Evolutionary conservation across 2,113 vertebrate genomes (phyloP), one percentile per base, ranked within the genome.

Genomic region (Pteropus alecto): DNA sequence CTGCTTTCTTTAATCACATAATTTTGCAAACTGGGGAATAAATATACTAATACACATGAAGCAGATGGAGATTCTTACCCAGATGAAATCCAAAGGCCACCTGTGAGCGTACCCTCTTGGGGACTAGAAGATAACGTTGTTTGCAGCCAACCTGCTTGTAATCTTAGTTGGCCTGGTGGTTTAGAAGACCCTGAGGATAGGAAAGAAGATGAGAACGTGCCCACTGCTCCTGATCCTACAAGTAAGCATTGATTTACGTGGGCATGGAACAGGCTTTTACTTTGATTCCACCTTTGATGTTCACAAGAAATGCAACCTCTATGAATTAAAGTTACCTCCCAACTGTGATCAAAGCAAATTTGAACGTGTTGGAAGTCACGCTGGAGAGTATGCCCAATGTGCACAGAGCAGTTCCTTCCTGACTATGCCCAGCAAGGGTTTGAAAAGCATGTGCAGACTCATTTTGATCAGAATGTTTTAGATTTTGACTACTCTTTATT

Each of bases 381-480:
- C 99, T 99, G 99, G 99, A 99, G 99, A 98, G 99, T 99, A 93
- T 99, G 99, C 93, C 99, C 99, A 30, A 99, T 99, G 99, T 99
- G 99, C 99, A 99, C 99, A 0, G 99, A 99, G 98, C 99, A 99
- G 98, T 99, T 99, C 98, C 99, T 99, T 0, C 99, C 99, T 0
- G 99, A 99, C 98, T 99, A 99, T 0, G 99, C 99, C 97, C 99
- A 99, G 98, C 99, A 99, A 90, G 98, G 99, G 6, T 99, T 99
- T 28, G 99, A 99, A 98, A 99, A 99, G 96, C 99, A 99, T 0
- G 99, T 99, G 67, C 99, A 99, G 97, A 99, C 99, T 0, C 99
- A 99, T 98, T 99, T 99, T 28, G 99, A 99, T 94, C 98, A 99
- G 97, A 99, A 99, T 65, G 97, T 98, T 94, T 98, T 99, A 92